These are phyloP conservation scores for Ophiothrix spiculata DNA, from an alignment of 35 echinoderm and acorn worm species.

Conservation along the genomic window DNA sequence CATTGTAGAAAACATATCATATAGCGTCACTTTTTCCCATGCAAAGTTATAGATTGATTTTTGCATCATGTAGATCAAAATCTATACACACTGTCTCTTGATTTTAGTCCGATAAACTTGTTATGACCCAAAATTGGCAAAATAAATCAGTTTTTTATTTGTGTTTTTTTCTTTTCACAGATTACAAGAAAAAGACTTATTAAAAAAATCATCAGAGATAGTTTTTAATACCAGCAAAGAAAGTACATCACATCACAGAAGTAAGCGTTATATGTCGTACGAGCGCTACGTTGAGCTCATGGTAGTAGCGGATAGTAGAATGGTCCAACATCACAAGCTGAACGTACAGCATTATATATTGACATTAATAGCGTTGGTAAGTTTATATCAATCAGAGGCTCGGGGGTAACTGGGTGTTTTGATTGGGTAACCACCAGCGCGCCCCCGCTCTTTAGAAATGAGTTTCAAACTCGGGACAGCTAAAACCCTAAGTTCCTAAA, in stretches of 20 bases:
- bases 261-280: slow-evolving; percentile 76
- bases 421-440: background rate
- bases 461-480: background rate
- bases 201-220: background rate
- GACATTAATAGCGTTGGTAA: slow-evolving; percentile 84
- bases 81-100: background rate
- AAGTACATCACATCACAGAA: slow-evolving; percentile 18
- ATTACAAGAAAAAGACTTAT: slow-evolving; percentile 1
- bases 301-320: slow-evolving; percentile 94
- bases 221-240: background rate
- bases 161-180: background rate
- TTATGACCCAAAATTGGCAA: background rate
- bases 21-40: background rate
- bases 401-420: background rate
- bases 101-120: background rate
- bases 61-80: background rate
- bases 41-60: background rate
- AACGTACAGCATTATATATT: slow-evolving; percentile 90
- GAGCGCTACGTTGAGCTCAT: slow-evolving; percentile 82
- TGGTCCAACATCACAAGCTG: slow-evolving; percentile 80
- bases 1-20: background rate
- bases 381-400: slow-evolving; percentile 10
- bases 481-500: background rate
- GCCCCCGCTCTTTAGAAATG: background rate
- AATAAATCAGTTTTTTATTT: background rate